A percentile compares a stretch with the other conserved stretches of the same genome.
Evolutionary conservation across 2,888 invertebrate genomes (phyloP).

Genomic region (Amphipoea oculea): DNA sequence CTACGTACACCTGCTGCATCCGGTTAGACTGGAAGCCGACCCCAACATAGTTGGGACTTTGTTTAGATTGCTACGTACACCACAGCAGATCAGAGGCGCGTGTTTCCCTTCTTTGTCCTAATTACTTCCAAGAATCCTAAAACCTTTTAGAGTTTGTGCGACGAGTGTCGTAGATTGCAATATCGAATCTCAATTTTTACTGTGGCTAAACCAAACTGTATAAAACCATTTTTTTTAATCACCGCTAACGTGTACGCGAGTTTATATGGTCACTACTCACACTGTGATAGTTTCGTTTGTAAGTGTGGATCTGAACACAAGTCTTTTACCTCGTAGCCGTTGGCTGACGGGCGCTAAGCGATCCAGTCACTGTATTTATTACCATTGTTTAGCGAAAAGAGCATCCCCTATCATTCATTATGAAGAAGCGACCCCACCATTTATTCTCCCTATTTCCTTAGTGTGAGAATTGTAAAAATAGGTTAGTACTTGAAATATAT

Average conservation of each 20-base stretch:
- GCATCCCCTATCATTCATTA: slow-evolving; percentile 88
- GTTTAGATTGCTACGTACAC: neutral
- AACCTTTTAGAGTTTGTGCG: neutral
- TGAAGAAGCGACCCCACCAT: slow-evolving; percentile 73
- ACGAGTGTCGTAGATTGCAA: neutral
- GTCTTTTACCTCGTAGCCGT: slow-evolving; percentile 65
- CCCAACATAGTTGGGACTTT: too few species aligned
- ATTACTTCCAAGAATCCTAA: neutral
- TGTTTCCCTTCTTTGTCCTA: too few species aligned
- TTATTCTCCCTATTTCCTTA: slow-evolving; percentile 69
- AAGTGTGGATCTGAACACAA: slow-evolving; percentile 59
- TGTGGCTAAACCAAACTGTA: neutral
- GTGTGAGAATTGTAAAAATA: slow-evolving; percentile 58
- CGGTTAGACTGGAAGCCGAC: too few species aligned
- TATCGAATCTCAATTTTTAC: neutral
- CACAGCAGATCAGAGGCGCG: neutral
- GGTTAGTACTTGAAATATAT: slow-evolving; percentile 23
- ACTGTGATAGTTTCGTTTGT: slow-evolving; percentile 66
- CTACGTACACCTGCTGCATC: too few species aligned
- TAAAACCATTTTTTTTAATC: neutral
- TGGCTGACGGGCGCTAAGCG: slow-evolving; percentile 82
- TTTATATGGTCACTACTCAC: slow-evolving; percentile 66
- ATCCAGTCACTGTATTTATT: slow-evolving; percentile 88
- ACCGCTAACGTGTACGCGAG: slow-evolving; percentile 49
- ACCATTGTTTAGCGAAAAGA: slow-evolving; percentile 89